Percentiles rank a stretch among this genome's conserved stretches.
These are phyloP conservation scores for Oscheius sp. DNA, from an alignment of 2,888 invertebrate genomes.

Conservation along the genomic window DNA sequence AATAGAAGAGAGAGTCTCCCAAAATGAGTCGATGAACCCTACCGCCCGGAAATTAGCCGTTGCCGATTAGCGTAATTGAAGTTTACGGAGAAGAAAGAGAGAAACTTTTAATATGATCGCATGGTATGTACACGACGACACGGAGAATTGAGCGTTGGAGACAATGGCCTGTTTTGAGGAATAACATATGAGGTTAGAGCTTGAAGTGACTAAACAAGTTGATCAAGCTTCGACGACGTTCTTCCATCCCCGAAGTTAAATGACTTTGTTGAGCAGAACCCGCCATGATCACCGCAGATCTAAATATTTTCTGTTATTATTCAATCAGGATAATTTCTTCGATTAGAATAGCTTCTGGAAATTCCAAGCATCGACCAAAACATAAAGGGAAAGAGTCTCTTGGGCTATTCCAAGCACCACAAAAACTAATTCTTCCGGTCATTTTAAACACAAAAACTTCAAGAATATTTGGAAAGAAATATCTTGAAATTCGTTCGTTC, in stretches of 20 bases:
- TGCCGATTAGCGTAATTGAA: conserved; percentile 16
- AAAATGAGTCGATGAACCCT: neutral
- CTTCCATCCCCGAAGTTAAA: conserved; percentile 15
- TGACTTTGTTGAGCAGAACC: conserved; percentile 35
- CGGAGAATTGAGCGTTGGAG: neutral
- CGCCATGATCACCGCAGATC: conserved; percentile 57
- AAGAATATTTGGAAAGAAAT: too few relatives aligned
- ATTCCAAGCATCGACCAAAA: too few relatives aligned
- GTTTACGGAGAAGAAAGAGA: neutral
- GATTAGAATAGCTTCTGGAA: too few relatives aligned
- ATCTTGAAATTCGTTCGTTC: too few relatives aligned
- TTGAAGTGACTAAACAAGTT: conserved; percentile 57
- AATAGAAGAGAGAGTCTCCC: neutral
- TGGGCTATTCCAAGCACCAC: too few relatives aligned
- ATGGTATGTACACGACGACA: neutral
- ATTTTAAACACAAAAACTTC: too few relatives aligned
- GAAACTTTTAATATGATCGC: neutral
- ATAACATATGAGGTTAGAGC: conserved; percentile 32
- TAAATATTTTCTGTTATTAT: conserved; percentile 26
- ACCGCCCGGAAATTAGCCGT: conserved; percentile 16
- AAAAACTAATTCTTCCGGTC: too few relatives aligned
- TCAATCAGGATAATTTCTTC: too few relatives aligned
- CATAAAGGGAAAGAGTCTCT: too few relatives aligned
- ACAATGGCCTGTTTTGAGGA: conserved; percentile 7
- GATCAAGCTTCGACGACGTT: conserved; percentile 50